Conservation (phyloP, 2,113 vertebrate species). For the Anguilla japonica region DNA sequence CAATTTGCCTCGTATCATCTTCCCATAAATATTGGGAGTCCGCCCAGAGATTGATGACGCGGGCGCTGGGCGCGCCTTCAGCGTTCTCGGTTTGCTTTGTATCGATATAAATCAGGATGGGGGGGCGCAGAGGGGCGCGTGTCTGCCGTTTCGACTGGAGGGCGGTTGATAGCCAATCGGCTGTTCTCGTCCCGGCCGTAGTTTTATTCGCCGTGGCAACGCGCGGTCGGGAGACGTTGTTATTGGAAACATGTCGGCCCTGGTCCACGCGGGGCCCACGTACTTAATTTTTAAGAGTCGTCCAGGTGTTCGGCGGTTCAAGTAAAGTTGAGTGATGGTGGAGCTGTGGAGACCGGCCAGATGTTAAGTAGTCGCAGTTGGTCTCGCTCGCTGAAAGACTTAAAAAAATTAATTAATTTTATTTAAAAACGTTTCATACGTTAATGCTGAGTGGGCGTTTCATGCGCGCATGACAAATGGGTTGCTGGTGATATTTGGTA, state of each 20-base stretch:
- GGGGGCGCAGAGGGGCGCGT: background rate
- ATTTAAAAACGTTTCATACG: background rate
- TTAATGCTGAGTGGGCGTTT: background rate
- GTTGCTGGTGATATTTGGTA: background rate
- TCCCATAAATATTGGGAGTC: background rate
- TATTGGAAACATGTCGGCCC: background rate
- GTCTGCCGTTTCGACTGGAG: background rate
- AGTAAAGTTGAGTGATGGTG: background rate
- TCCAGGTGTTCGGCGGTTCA: background rate
- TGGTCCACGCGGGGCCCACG: background rate
- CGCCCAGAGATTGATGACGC: background rate
- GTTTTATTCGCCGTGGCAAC: conserved; percentile 4
- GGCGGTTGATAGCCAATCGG: background rate
- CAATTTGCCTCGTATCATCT: background rate
- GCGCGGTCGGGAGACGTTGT: background rate
- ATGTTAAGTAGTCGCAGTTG: background rate
- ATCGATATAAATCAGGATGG: background rate
- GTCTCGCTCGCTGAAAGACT: background rate
- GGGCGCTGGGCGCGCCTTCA: background rate
- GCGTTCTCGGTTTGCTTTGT: background rate
- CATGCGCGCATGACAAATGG: background rate
- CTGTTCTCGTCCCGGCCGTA: background rate
- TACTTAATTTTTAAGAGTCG: background rate
- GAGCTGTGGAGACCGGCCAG: background rate
- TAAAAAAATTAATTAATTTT: too few species aligned